phyloP scores from a whole-genome alignment of 2,113 vertebrate genomes.

The Anoplopoma fimbria region DNA sequence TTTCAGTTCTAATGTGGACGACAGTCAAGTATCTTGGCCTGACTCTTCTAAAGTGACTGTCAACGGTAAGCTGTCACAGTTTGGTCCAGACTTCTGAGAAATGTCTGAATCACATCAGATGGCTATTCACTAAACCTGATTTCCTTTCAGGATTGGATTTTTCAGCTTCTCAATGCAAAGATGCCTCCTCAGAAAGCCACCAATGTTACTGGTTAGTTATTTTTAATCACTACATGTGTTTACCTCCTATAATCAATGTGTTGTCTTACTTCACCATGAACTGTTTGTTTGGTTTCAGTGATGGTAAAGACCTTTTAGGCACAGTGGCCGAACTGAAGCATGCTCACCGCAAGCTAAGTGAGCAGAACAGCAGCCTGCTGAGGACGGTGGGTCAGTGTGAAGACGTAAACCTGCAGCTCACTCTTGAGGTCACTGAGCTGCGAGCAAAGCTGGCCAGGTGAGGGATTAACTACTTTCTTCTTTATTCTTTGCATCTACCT shows the following conservation, averaged over 20 bases:
- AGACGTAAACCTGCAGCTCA: slow-evolving; percentile 84
- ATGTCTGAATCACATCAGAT: slow-evolving; percentile 6
- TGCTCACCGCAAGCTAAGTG: slow-evolving; percentile 74
- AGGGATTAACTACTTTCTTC: slow-evolving; percentile 1
- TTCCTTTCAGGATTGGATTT: slow-evolving; percentile 70
- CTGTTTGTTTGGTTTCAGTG: slow-evolving; percentile 64
- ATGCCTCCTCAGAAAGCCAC: slow-evolving; percentile 58
- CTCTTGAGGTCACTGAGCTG: slow-evolving; percentile 80
- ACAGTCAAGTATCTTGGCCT: slow-evolving; percentile 47
- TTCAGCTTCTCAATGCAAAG: slow-evolving; percentile 59
- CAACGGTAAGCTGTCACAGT: slow-evolving; percentile 65
- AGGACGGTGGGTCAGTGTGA: slow-evolving; percentile 81
- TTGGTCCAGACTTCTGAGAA: slow-evolving; percentile 15
- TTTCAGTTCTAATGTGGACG: slow-evolving; percentile 74
- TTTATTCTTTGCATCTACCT: background rate
- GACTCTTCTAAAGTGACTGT: slow-evolving; percentile 57
- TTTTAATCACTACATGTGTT: slow-evolving; percentile 26
- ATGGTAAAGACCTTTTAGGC: slow-evolving; percentile 71
- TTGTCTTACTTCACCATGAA: background rate
- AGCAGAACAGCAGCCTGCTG: slow-evolving; percentile 82
- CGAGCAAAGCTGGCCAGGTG: slow-evolving; percentile 81
- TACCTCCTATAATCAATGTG: background rate
- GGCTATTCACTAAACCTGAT: slow-evolving; percentile 18
- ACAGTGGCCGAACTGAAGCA: slow-evolving; percentile 79
- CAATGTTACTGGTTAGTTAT: slow-evolving; percentile 77